These are phyloP conservation scores for Pagetopsis macropterus DNA, from an alignment of 2,797 vertebrate species.

Conservation along the genomic window DNA sequence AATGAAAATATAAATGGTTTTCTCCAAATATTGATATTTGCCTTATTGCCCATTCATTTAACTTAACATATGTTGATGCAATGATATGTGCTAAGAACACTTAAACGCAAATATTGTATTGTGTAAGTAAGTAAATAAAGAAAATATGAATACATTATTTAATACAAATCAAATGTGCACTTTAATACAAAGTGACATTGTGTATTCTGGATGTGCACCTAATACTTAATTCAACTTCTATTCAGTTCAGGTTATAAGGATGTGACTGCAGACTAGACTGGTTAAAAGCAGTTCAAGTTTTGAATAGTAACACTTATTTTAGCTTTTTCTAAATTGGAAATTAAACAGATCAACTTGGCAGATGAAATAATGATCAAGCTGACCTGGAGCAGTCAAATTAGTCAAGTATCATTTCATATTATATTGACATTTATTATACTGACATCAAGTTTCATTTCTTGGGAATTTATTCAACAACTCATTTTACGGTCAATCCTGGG, in stretches of 20 bases:
- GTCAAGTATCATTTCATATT: conserved; percentile 18
- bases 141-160: not conserved
- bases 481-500: not conserved
- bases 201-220: not conserved
- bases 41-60: not conserved
- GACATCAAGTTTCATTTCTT: conserved; percentile 7
- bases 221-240: not conserved
- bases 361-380: conserved; percentile 28
- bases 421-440: not conserved
- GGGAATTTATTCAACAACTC: not conserved
- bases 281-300: not conserved
- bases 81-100: not conserved
- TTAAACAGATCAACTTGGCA: not conserved
- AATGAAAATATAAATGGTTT: not conserved
- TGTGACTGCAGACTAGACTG: not conserved
- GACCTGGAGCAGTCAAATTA: not conserved
- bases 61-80: not conserved
- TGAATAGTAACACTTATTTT: not conserved
- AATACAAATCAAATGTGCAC: not conserved
- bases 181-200: not conserved
- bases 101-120: not conserved
- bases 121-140: not conserved
- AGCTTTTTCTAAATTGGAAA: not conserved
- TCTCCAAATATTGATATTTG: conserved; percentile 1
- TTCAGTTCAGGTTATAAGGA: not conserved